Evolutionary conservation across 2,888 invertebrate species (phyloP).

Genomic region (Epirrita christyi): DNA sequence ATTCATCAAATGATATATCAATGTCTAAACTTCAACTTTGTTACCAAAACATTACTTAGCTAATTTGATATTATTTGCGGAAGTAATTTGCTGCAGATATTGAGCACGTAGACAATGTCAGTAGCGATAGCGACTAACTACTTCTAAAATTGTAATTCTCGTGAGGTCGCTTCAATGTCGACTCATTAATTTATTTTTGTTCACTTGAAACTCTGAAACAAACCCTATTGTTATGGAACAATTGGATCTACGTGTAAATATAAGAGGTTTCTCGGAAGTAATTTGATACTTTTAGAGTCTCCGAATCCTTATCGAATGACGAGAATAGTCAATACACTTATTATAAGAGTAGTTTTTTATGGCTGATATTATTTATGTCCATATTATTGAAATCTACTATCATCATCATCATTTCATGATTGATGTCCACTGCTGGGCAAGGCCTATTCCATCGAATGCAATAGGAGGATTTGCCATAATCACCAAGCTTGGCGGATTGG

Average conservation of each 20-base stretch:
- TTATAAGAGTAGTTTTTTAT: slow-evolving; percentile 33
- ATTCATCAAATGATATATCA: slow-evolving; percentile 19
- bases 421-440: too few species aligned
- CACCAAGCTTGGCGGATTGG: too few species aligned
- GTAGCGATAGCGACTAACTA: slow-evolving; percentile 2
- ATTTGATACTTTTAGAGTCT: slow-evolving; percentile 62
- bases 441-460: too few species aligned
- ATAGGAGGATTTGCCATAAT: too few species aligned
- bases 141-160: slow-evolving; percentile 50
- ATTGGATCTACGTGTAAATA: slow-evolving; percentile 66
- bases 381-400: too few species aligned
- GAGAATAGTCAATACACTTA: slow-evolving; percentile 32
- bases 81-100: slow-evolving; percentile 76
- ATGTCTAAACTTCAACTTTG: slow-evolving; percentile 15
- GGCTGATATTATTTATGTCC: slow-evolving; percentile 11
- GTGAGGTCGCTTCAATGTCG: slow-evolving; percentile 73
- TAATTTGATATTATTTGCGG: slow-evolving; percentile 60
- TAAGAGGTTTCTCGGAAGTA: slow-evolving; percentile 66
- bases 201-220: slow-evolving; percentile 54
- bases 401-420: too few species aligned
- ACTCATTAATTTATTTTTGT: slow-evolving; percentile 56
- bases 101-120: slow-evolving; percentile 64
- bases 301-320: slow-evolving; percentile 36
- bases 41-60: slow-evolving; percentile 43
- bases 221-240: slow-evolving; percentile 57